Evolutionary conservation across 2,797 vertebrate species (phyloP).

Genomic region (Prionace glauca): DNA sequence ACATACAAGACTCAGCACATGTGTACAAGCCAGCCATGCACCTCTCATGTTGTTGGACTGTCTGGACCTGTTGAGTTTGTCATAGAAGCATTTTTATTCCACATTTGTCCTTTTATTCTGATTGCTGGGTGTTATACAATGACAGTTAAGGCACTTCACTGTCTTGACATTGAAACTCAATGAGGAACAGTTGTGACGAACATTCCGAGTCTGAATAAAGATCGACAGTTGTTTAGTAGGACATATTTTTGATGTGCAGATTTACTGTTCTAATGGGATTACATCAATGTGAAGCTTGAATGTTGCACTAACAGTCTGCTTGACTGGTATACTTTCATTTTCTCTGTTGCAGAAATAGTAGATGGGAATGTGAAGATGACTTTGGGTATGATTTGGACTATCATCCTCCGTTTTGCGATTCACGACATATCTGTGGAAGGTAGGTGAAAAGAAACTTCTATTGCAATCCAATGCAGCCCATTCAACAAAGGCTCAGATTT

Average conservation of each 20-base stretch:
- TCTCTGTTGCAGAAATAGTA: slow-evolving; percentile 77
- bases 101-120: background rate
- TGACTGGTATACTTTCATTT: background rate
- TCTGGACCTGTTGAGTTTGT: background rate
- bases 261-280: background rate
- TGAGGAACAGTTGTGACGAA: background rate
- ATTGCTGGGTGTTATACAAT: background rate
- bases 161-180: background rate
- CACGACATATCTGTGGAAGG: slow-evolving; percentile 98
- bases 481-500: background rate
- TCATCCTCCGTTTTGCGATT: slow-evolving; percentile 97
- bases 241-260: background rate
- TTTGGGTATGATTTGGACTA: slow-evolving; percentile 98
- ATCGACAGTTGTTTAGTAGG: background rate
- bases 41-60: background rate
- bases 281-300: background rate
- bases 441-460: slow-evolving; percentile 49
- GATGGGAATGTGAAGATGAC: slow-evolving; percentile 98
- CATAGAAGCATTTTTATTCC: background rate
- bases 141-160: background rate
- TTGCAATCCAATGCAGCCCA: background rate
- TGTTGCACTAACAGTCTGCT: background rate
- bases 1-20: background rate
- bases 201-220: background rate
- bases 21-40: background rate